Conservation (phyloP, 2,888 invertebrate genomes). For the Dynastes maya region DNA sequence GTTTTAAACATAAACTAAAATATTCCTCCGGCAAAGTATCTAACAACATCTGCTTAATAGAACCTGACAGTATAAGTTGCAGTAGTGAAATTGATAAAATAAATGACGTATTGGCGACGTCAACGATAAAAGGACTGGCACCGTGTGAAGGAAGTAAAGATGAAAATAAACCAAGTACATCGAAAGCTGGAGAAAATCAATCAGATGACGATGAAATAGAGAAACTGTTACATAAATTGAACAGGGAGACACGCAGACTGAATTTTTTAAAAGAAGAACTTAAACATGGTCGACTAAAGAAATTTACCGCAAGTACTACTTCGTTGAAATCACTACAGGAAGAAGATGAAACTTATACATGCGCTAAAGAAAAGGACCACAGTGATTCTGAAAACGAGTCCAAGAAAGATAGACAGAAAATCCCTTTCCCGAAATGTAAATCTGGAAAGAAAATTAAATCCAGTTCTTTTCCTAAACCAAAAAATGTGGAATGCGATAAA, state of each 20-base stretch:
- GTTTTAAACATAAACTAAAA: slow-evolving; percentile 4
- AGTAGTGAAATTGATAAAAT: slow-evolving; percentile 1
- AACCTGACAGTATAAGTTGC: slow-evolving; percentile 19
- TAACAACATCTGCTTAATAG: slow-evolving; percentile 9
- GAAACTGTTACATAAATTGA: background rate
- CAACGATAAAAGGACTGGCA: background rate
- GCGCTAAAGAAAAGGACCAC: slow-evolving; percentile 1
- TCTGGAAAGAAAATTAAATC: slow-evolving; percentile 26
- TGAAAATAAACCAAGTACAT: background rate
- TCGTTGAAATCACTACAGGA: background rate
- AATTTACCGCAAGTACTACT: background rate
- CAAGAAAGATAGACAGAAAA: background rate
- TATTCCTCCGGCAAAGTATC: background rate
- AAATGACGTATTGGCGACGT: background rate
- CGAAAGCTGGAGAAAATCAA: background rate
- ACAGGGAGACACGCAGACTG: background rate
- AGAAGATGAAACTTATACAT: background rate
- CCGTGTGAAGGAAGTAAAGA: slow-evolving; percentile 1
- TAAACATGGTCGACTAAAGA: background rate
- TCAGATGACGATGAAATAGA: background rate
- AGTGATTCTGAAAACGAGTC: slow-evolving; percentile 15
- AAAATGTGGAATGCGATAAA: background rate
- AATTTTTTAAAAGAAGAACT: background rate
- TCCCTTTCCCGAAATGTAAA: background rate
- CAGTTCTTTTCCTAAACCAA: slow-evolving; percentile 25